Evolutionary conservation across 1,140 invertebrate genomes (phyloP), one percentile per base, ranked within the genome.

Genomic region (Luehdorfia chinensis): DNA sequence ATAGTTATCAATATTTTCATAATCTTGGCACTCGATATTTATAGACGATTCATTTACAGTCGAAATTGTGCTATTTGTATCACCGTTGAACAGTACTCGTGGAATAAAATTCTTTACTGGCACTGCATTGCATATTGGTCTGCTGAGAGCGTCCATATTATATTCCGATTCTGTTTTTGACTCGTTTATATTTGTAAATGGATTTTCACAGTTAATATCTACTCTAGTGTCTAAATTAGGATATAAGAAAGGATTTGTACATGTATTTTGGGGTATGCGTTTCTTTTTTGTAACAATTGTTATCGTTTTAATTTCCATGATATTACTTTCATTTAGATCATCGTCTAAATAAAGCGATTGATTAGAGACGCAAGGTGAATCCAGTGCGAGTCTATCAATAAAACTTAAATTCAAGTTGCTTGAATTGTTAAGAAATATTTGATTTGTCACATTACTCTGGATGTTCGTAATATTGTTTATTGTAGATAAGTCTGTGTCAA

Each of bases 291-390:
- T 84, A 12, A 88, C 83, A 7, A 86, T 80, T 45, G 83, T 87
- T 6, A 88, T 87, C 0, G 84, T 86, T 75, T 88, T 88, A 1
- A 88, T 87, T 63, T 88, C 87, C 85, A 88, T 88, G 12, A 87
- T 88, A 41, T 88, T 87, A 30, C 87, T 88, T 67, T 88, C 87
- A 54, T 88, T 88, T 33, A 88, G 62, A 64, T 88, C 87, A 53
- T 88, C 87, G 47, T 88, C 87, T 3, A 87, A 66, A 49, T 80
- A 87, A 8, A 87, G 52, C 1, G 79, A 84, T 50, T 84, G 74
- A 32, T 80, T 84, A 6, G 74, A 73, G 2, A 55, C 39, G 31
- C 56, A 63, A 1, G 83, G 79, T 6, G 80, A 81, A 36, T 87
- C 81, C 16, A 88, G 55, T 2, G 73, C 79, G 4, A 88, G 61